Base-by-base conservation (phyloP, 2,113 vertebrate species). In the Sylvietta virens region DNA sequence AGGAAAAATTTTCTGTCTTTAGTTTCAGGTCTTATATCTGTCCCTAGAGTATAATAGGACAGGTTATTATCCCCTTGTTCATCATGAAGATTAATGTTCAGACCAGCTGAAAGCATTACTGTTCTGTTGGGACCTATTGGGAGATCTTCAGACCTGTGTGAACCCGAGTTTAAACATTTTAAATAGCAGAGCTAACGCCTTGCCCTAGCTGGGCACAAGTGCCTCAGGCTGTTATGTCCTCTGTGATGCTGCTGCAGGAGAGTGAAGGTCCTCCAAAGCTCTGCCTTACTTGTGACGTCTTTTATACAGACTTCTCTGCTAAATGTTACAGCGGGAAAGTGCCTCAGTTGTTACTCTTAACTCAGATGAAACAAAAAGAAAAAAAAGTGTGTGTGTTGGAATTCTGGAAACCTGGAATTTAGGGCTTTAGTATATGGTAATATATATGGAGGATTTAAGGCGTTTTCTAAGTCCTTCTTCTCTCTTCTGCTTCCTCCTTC, bases 71-170 rank as follows among this genome's bases (percentile, higher is more conserved):
- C 69, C 96, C 82, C 92, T 88, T 92, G 86, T 96, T 95, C 86
- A 1, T 95, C 88, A 83, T 92, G 86, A 95, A 91, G 92, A 96
- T 95, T 90, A 95, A 96, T 94, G 94, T 92, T 84, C 86, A 94
- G 86, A 88, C 67, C 71, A 81, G 82, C 77, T 96, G 91, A 95
- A 97, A 94, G 92, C 86, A 92, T 69, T 96, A 86, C 88, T 81
- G 83, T 83, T 91, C 91, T 86, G 24, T 48, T 70, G 95, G 88
- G 92, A 95, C 56, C 47, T 51, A 67, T 66, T 0, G 0, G 60
- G 51, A 88, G 83, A 48, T 94, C 88, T 93, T 92, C 80, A 95
- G 86, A 86, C 83, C 83, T 86, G 28, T 77, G 40, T 88, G 91
- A 96, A 95, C 51, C 80, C 3, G 6, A 54, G 56, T 94, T 94